phyloP scores from a whole-genome alignment of 2,888 invertebrate genomes.

The Glyphotaelius pellucidus region DNA sequence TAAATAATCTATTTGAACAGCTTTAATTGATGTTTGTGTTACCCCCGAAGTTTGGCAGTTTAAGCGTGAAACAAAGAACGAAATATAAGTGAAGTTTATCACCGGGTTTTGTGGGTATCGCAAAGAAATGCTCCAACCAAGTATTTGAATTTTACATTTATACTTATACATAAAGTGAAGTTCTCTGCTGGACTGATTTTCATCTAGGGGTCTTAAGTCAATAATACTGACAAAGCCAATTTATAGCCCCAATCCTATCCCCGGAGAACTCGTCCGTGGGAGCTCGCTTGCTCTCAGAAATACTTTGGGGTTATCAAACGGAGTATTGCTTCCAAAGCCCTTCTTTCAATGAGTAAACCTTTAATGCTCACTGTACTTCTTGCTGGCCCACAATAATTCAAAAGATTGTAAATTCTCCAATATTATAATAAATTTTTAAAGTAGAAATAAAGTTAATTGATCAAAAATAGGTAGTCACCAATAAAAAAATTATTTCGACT shows the following conservation, averaged over 20 bases:
- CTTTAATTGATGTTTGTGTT: not conserved
- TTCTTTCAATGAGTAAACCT: not conserved
- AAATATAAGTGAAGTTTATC: not conserved
- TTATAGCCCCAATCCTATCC: not conserved
- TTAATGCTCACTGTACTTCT: not conserved
- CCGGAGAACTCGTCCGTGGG: not conserved
- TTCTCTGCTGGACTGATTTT: not conserved
- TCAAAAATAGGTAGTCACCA: too few relatives aligned
- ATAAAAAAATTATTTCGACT: too few relatives aligned
- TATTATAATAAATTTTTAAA: too few relatives aligned
- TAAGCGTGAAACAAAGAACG: not conserved
- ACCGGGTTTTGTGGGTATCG: not conserved
- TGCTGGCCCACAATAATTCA: not conserved
- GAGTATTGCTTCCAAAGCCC: not conserved
- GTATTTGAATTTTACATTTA: not conserved
- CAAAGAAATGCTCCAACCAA: not conserved
- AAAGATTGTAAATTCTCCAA: not conserved
- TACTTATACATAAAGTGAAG: not conserved
- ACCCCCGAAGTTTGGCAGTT: not conserved
- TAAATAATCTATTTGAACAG: too few relatives aligned
- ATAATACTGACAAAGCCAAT: slow-evolving; percentile 7
- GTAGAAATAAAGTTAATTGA: too few relatives aligned
- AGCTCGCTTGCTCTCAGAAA: not conserved
- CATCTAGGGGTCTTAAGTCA: slow-evolving; percentile 12
- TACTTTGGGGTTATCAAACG: not conserved